Evolutionary conservation across 2,888 invertebrate species (phyloP).

Genomic region (Apamea epomidion): DNA sequence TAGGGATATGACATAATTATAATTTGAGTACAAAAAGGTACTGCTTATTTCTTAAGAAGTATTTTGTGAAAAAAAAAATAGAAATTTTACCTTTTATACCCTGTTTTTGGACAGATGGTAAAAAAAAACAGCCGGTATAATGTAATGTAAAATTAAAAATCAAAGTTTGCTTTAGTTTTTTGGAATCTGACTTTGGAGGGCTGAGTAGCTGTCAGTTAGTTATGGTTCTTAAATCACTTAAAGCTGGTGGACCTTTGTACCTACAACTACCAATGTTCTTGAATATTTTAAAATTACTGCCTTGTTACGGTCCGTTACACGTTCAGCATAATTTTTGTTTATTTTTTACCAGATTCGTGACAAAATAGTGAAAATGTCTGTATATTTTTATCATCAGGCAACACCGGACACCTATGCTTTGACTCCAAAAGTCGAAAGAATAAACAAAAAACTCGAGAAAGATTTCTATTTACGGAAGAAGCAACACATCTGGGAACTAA

Average conservation of each 20-base stretch:
- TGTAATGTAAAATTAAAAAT: too few species aligned
- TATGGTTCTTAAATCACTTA: background rate
- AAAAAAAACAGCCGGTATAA: too few species aligned
- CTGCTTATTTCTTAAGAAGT: too few species aligned
- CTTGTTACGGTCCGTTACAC: background rate
- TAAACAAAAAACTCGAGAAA: conserved; percentile 38
- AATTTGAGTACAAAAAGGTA: too few species aligned
- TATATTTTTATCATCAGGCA: background rate
- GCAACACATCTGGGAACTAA: conserved; percentile 39
- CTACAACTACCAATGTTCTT: background rate
- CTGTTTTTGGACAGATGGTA: too few species aligned
- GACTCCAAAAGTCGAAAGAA: conserved; percentile 29
- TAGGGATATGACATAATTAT: too few species aligned
- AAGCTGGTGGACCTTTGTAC: background rate
- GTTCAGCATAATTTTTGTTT: background rate
- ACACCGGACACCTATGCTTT: conserved; percentile 7
- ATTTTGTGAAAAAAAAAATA: too few species aligned
- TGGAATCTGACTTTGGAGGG: too few species aligned
- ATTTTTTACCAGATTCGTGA: background rate
- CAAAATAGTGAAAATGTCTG: background rate
- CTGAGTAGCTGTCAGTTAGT: background rate
- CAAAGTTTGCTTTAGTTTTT: background rate
- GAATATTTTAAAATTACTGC: background rate
- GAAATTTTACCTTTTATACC: too few species aligned
- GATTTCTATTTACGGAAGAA: conserved; percentile 60